Base-by-base conservation (phyloP, 2,797 vertebrate species). In the Brachymystax lenok region DNA sequence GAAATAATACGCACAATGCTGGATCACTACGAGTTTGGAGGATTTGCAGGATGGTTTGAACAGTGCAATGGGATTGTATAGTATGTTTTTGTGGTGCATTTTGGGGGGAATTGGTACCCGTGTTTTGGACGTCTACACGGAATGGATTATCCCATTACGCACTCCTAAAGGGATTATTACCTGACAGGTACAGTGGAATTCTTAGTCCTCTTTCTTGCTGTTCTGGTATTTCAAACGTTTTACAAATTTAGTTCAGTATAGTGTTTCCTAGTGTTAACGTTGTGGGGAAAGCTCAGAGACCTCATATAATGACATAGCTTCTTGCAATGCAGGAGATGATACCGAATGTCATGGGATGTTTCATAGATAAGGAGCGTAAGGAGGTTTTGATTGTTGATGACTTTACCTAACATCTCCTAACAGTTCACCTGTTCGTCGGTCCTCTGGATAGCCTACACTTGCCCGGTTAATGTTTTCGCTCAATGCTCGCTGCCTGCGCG, bases 121-220 rank as follows among this genome's bases (percentile, higher is more conserved):
- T 33, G 8, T 75, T 46, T 59, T 54, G 81, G 81, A 71, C 79
- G 40, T 51, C 79, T 40, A 79, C 70, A 2, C n/a, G 56, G 10
- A 77, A 81, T 79, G 86, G 81, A 84, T 85, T 84, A 79, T 76
- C 75, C 56, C 24, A 19, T 76, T 3, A 63, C 35, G 70, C 73
- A 67, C 77, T 68, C 67, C 27, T 56, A 56, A 78, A 66, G 21
- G 27, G 75, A 74, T 69, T 74, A 10, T 2, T 19, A 14, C 2
- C 16, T 77, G 56, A 74, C 80, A 90, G 92, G 92, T 93, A 89
- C 51, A 82, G 64, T 66, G 64, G 24, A 30, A 66, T 66, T 28
- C 1, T 30, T 30, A 27, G 14, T 66, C 4, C 4, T 16, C 1
- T 66, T 66, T 30, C 5, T 66, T 64, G 13, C 13, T 66, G 12